These are phyloP conservation scores for Sigmodon hispidus DNA, from an alignment of 2,113 vertebrate genomes.

Conservation along the genomic window DNA sequence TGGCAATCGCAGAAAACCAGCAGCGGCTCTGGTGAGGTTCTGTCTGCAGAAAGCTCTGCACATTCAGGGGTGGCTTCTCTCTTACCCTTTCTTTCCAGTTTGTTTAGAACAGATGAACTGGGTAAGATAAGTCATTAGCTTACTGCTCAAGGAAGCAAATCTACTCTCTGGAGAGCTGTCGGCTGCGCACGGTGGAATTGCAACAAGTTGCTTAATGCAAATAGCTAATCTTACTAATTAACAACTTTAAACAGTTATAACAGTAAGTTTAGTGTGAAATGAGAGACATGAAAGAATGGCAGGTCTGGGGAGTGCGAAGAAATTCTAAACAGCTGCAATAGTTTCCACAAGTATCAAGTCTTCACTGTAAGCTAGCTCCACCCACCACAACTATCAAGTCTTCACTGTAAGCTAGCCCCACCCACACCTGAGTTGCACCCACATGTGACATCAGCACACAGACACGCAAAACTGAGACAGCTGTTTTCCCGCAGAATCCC, in stretches of 20 bases:
- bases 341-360: slow-evolving; percentile 54
- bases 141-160: background rate
- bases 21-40: background rate
- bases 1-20: background rate
- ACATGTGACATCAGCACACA: background rate
- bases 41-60: background rate
- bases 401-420: background rate
- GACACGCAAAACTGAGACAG: background rate
- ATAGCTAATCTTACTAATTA: background rate
- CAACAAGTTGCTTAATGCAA: background rate
- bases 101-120: slow-evolving; percentile 4
- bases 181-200: slow-evolving; percentile 31
- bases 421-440: slow-evolving; percentile 36
- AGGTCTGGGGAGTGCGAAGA: slow-evolving; percentile 22
- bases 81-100: background rate
- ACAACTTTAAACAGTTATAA: background rate
- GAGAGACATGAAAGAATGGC: slow-evolving; percentile 31
- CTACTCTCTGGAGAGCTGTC: slow-evolving; percentile 37
- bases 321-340: slow-evolving; percentile 63
- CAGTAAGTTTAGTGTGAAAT: background rate
- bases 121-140: background rate
- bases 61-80: background rate
- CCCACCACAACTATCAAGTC: background rate
- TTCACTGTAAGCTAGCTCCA: background rate
- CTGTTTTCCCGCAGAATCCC: slow-evolving; percentile 34